Evolutionary conservation across 2,888 invertebrate genomes (phyloP), one percentile per base, ranked within the genome.

Genomic region (Caenorhabditis japonica): DNA sequence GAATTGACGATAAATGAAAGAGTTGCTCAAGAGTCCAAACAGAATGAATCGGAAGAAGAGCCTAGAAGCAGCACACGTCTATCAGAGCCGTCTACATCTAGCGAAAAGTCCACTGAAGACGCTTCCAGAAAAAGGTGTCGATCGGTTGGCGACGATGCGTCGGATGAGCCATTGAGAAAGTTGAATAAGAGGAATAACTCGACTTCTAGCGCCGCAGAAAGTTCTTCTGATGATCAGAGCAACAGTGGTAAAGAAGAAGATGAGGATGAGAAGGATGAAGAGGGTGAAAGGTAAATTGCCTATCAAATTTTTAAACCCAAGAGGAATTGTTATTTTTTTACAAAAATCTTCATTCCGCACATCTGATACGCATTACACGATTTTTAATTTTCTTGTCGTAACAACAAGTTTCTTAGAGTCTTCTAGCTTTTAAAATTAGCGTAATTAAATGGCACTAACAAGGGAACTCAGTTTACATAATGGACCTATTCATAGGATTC

Each of bases 211-310:
- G 27, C 60, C n/a, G 47, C 53, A 17, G 60, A 60, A 15, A 51
- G 52, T 25, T 64, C 64, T 10, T 72, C 72, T 1, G 72, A 72
- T 55, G 72, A 72, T 34, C 47, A 46, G 44, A 64, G 61, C 34
- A 49, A 47, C 17, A 49, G 60, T 56, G 70, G 61, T 10, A 60
- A 55, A 33, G 70, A 72, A 36, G 71, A 71, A 5, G 23, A 53
- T n/a, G 46, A 55, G 12, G 56, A 61, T 12, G 72, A 59, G 17
- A 58, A 62, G 1, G 52, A 58, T 0, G 70, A 70, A 3, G 52
- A 64, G n/a, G 64, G 55, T 15, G 72, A 60, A 34, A 41, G 25
- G 72, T 72, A 33, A 30, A n/a, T 41, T 4, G 4, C 10, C n/a
- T 30, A 12, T 51, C n/a, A 25, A n/a, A 15, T 44, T 17, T 15